A percentile compares a stretch with the other conserved stretches of the same genome.
These are phyloP conservation scores for Agrochola lychnidis DNA, from an alignment of 2,888 invertebrate genomes.

Conservation along the genomic window DNA sequence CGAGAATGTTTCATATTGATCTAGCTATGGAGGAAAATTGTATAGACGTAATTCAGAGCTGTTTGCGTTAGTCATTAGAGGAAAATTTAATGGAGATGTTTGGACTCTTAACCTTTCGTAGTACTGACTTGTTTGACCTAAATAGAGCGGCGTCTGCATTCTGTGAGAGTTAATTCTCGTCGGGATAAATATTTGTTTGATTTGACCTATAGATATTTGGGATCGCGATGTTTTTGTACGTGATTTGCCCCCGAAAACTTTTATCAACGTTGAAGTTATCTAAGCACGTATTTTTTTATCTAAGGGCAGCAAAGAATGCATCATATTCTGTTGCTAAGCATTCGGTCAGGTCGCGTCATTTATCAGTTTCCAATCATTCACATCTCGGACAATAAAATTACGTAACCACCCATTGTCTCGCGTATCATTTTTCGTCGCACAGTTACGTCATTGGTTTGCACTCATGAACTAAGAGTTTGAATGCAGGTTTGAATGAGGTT, in stretches of 20 bases:
- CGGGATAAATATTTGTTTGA: conserved; percentile 26
- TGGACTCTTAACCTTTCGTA: conserved; percentile 18
- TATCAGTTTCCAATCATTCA: conserved; percentile 53
- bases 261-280: conserved; percentile 24
- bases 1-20: conserved; percentile 5
- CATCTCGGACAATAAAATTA: conserved; percentile 49
- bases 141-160: conserved; percentile 2
- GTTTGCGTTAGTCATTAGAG: conserved; percentile 6
- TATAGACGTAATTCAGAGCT: background rate
- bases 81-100: conserved; percentile 15
- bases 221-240: conserved; percentile 2
- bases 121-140: conserved; percentile 36
- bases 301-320: conserved; percentile 11
- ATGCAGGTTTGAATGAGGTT: conserved; percentile 17
- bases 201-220: conserved; percentile 28
- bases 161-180: conserved; percentile 22
- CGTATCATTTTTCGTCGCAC: conserved; percentile 48
- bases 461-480: conserved; percentile 40
- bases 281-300: conserved; percentile 25
- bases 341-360: conserved; percentile 32
- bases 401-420: conserved; percentile 61
- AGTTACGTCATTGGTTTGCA: conserved; percentile 53
- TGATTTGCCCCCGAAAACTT: background rate
- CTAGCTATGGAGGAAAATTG: conserved; percentile 9
- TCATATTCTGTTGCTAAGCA: conserved; percentile 21